These are phyloP conservation scores for Cryptomyrus ogoouensis DNA, from an alignment of 2,113 vertebrate species.

Conservation along the genomic window DNA sequence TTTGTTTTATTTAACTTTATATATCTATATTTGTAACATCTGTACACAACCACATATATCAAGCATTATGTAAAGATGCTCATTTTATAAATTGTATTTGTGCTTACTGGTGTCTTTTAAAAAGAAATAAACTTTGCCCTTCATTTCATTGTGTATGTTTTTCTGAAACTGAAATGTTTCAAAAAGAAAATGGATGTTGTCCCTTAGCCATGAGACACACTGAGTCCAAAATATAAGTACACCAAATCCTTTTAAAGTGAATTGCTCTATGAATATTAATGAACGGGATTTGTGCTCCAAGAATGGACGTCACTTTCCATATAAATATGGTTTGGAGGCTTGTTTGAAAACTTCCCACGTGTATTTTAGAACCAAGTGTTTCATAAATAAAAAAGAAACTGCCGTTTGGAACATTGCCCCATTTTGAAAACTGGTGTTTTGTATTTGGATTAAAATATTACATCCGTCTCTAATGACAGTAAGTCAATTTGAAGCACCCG, in stretches of 20 bases:
- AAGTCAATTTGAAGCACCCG: neutral
- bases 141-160: neutral
- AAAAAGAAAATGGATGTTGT: neutral
- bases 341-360: neutral
- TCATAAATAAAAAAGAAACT: neutral
- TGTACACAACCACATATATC: constrained; percentile 49
- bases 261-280: neutral
- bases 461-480: neutral
- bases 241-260: neutral
- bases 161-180: constrained; percentile 2
- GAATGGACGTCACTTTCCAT: neutral
- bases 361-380: neutral
- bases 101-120: constrained; percentile 38
- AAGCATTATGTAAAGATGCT: constrained; percentile 48
- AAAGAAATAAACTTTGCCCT: constrained; percentile 28
- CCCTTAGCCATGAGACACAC: neutral
- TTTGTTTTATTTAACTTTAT: constrained; percentile 64
- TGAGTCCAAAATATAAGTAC: neutral
- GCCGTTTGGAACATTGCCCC: neutral
- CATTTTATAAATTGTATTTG: constrained; percentile 45
- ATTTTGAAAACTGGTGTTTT: neutral
- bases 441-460: neutral
- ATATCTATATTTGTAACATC: constrained; percentile 54
- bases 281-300: neutral
- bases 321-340: neutral